phyloP scores from a whole-genome alignment of 1,140 invertebrate species.

The Drosophila saltans region DNA sequence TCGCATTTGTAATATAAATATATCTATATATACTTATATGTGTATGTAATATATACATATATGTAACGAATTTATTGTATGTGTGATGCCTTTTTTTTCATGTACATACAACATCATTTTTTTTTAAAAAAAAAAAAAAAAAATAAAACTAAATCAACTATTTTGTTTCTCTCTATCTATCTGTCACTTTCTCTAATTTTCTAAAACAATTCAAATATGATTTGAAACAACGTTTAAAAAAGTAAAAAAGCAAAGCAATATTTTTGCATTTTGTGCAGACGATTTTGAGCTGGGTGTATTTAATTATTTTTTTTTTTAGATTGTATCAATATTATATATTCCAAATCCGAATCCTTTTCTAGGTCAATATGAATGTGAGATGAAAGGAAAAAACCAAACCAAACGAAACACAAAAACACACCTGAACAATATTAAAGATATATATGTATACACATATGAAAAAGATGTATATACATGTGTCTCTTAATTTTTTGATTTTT shows the following conservation, averaged over 20 bases:
- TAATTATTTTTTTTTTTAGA: constrained; percentile 22
- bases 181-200: constrained; percentile 42
- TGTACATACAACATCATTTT: constrained; percentile 59
- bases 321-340: constrained; percentile 16
- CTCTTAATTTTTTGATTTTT: constrained; percentile 44
- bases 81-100: constrained; percentile 55
- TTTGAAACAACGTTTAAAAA: constrained; percentile 30
- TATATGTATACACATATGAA: not conserved
- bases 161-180: constrained; percentile 38
- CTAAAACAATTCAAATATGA: constrained; percentile 30
- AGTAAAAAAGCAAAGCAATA: constrained; percentile 26
- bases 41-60: not conserved
- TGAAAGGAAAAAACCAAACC: constrained; percentile 4
- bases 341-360: constrained; percentile 21
- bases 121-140: not conserved
- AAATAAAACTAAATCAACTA: constrained; percentile 47
- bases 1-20: constrained; percentile 63
- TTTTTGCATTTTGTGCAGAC: constrained; percentile 72
- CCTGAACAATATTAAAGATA: constrained; percentile 61
- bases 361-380: constrained; percentile 28
- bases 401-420: constrained; percentile 43
- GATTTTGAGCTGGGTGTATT: constrained; percentile 76
- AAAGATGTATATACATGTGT: not conserved
- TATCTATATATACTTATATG: constrained; percentile 10
- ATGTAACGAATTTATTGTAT: not conserved